Base-by-base conservation (phyloP, 2,113 vertebrate genomes). In the Muscicapa adusta region DNA sequence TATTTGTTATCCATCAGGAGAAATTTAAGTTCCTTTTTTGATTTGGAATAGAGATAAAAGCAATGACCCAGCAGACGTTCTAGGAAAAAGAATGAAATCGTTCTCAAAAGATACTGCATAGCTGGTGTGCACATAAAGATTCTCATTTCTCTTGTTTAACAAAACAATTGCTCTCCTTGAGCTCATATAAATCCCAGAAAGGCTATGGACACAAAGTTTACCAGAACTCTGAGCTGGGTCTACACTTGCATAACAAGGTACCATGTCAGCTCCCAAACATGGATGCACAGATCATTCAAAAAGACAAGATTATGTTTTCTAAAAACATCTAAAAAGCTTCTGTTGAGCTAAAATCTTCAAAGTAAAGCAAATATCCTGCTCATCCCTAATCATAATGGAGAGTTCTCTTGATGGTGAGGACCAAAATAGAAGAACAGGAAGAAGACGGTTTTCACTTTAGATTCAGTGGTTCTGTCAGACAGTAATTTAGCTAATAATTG, bases 361-460 rank as follows among this genome's bases (percentile, higher is more conserved):
- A 77, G 40, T 38, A 67, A 33, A 89, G 70, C 26, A 79, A 93
- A 53, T 36, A 86, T 81, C 43, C 68, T 86, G 34, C 17, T n/a
- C 23, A 40, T 42, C 53, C 38, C 70, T 74, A 67, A 61, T 57
- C 25, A 34, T 48, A 73, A 90, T 15, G 63, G 81, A 75, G 22
- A 74, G 25, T n/a, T 45, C 10, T 78, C 62, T 76, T 79, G 58
- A 68, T 53, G 13, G 12, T 57, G 29, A 22, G 47, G 38, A 89
- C 80, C 25, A 91, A 92, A 92, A 81, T 9, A 89, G 80, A 94
- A 65, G 53, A 88, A 86, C 34, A 85, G 73, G 84, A 89, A 84
- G 76, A 95, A n/a, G 53, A 68, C 1, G 0, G 42, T 13, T 33
- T 67, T 78, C 42, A 47, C 47, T 60, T 73, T 9, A 75, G 73